Conservation (phyloP, 2,888 invertebrate species). For the Mantis religiosa region DNA sequence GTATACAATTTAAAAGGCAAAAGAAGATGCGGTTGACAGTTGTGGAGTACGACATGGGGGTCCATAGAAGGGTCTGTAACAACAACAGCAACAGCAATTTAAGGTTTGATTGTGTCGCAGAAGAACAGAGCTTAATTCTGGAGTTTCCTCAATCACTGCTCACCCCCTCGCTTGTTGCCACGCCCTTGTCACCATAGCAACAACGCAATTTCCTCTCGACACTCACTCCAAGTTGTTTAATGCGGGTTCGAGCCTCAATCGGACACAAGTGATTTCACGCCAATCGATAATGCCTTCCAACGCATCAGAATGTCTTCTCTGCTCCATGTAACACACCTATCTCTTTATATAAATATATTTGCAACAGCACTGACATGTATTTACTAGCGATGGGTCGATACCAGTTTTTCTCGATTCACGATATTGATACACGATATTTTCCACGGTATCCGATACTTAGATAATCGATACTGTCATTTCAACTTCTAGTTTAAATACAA, state of each 20-base stretch:
- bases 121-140: slow-evolving; percentile 19
- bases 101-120: slow-evolving; percentile 9
- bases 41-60: background rate
- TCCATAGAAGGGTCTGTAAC: background rate
- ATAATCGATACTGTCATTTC: too few species aligned
- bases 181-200: slow-evolving; percentile 7
- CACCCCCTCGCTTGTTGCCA: background rate
- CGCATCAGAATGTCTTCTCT: too few species aligned
- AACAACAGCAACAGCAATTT: slow-evolving; percentile 14
- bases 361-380: too few species aligned
- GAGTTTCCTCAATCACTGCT: background rate
- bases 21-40: background rate
- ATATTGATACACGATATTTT: too few species aligned
- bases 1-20: background rate
- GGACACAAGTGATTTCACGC: background rate
- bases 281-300: background rate
- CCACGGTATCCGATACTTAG: too few species aligned
- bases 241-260: background rate
- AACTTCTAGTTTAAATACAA: too few species aligned
- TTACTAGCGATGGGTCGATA: too few species aligned
- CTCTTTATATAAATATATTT: too few species aligned
- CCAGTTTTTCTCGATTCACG: too few species aligned
- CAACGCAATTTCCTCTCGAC: background rate
- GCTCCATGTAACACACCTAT: too few species aligned
- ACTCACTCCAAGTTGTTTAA: background rate